Percentiles rank a stretch among this genome's conserved stretches.
Evolutionary conservation across 2,113 vertebrate genomes (phyloP).

Genomic region (Seriola dumerili): DNA sequence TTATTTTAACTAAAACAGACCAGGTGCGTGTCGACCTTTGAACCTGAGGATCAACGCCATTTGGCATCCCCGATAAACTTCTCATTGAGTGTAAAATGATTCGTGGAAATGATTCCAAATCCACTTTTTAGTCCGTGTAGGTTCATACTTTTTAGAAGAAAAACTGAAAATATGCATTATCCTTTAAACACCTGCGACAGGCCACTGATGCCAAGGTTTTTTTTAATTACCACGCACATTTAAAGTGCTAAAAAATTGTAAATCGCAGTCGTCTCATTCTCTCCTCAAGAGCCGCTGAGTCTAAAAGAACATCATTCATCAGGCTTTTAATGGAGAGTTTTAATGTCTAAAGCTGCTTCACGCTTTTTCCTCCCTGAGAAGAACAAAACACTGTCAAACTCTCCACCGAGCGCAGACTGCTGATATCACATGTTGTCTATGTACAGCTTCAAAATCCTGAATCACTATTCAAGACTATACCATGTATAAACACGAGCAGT

Average conservation of each 20-base stretch:
- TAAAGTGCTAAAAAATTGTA: not conserved
- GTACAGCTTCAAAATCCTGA: not conserved
- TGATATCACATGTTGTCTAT: not conserved
- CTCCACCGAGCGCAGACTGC: too few species aligned
- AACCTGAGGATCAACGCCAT: too few species aligned
- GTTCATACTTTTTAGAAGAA: too few species aligned
- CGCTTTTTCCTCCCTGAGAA: not conserved
- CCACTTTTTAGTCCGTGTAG: too few species aligned
- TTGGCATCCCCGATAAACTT: too few species aligned
- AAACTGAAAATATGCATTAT: too few species aligned
- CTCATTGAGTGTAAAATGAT: too few species aligned
- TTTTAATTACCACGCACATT: not conserved
- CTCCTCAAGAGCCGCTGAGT: not conserved
- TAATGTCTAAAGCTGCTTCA: not conserved
- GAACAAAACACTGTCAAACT: not conserved
- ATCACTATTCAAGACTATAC: too few species aligned
- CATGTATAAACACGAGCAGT: not conserved
- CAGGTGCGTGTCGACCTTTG: too few species aligned
- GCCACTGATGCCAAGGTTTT: not conserved
- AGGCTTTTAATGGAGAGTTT: not conserved
- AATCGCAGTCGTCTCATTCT: not conserved
- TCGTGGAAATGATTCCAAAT: too few species aligned
- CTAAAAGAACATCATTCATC: not conserved
- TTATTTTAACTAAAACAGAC: too few species aligned
- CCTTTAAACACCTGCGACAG: not conserved